Evolutionary conservation across 1,140 invertebrate species (phyloP), one percentile per base, ranked within the genome.

Genomic region (Harpegnathos saltator): DNA sequence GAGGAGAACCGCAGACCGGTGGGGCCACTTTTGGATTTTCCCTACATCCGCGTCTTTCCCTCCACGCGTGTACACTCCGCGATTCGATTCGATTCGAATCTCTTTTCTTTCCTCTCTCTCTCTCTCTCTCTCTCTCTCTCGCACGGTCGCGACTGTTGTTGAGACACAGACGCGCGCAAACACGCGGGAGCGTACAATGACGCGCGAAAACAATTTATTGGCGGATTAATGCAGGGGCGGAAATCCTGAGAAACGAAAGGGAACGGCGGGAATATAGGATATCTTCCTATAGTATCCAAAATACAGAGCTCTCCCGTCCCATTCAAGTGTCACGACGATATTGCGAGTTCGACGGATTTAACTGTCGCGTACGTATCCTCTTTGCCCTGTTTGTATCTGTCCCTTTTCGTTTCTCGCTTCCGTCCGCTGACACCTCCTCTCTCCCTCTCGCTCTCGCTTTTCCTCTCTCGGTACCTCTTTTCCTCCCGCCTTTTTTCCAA

Each of bases 401-500:
- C n/a, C 58, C 52, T 29, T 24, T 75, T 83, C 52, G 26, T 72
- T 62, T 83, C 56, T 77, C 73, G 61, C 48, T 56, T 75, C 33
- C 29, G 22, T 75, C 14, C 44, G 26, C 44, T 50, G 44, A 74
- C 19, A 22, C 48, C 17, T 58, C 22, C 9, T 59, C 15, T 24
- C 52, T 44, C 38, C 7, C 38, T 44, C n/a, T 17, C 19, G 4
- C 50, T 26, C 48, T 50, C 14, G 26, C 12, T 14, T n/a, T 66
- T 26, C 63, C 48, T n/a, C 33, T 38, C 9, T 44, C n/a, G 58
- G 29, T 78, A 26, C 63, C 44, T 66, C 66, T 59, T 59, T 80
- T 61, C 59, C 56, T 22, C 58, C 24, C 69, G 62, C 83, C 87
- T 85, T 91, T 91, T 91, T 89, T 85, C 74, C 85, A 72, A 91